Evolutionary conservation across 1,140 invertebrate genomes (phyloP).

Genomic region (Ceratosolen solmsi): DNA sequence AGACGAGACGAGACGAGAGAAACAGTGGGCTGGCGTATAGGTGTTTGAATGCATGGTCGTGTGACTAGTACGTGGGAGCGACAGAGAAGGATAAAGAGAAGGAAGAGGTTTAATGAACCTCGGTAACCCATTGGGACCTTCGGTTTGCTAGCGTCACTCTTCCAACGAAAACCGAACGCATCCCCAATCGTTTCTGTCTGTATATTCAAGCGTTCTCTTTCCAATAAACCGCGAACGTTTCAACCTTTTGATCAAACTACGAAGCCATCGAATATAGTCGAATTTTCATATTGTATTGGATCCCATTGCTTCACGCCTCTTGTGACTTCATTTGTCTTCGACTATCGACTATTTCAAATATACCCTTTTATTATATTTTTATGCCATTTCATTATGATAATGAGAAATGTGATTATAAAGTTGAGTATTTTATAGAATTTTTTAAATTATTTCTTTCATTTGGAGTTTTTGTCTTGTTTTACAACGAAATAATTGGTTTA

Average conservation of each 20-base stretch:
- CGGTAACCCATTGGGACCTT: constrained; percentile 61
- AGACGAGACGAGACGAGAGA: too few species aligned
- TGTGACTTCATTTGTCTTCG: neutral
- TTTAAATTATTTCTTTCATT: too few species aligned
- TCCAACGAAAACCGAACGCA: constrained; percentile 4
- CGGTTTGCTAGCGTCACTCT: constrained; percentile 20
- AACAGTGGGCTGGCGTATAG: too few species aligned
- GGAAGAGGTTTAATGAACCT: constrained; percentile 14
- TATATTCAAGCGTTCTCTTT: neutral
- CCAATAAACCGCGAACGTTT: constrained; percentile 56
- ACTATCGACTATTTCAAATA: neutral
- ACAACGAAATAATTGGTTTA: too few species aligned
- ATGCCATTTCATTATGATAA: too few species aligned
- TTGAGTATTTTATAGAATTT: too few species aligned
- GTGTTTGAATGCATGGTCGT: neutral
- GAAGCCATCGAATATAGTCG: constrained; percentile 63
- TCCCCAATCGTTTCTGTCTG: neutral
- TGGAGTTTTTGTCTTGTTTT: too few species aligned
- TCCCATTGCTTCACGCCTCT: constrained; percentile 56
- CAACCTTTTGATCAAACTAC: constrained; percentile 54
- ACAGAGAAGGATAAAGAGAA: neutral
- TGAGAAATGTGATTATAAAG: too few species aligned
- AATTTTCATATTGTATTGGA: constrained; percentile 72
- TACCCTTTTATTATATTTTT: too few species aligned
- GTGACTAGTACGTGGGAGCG: neutral